phyloP scores from a whole-genome alignment of 2,888 invertebrate species.

The Bellardia bayeri region DNA sequence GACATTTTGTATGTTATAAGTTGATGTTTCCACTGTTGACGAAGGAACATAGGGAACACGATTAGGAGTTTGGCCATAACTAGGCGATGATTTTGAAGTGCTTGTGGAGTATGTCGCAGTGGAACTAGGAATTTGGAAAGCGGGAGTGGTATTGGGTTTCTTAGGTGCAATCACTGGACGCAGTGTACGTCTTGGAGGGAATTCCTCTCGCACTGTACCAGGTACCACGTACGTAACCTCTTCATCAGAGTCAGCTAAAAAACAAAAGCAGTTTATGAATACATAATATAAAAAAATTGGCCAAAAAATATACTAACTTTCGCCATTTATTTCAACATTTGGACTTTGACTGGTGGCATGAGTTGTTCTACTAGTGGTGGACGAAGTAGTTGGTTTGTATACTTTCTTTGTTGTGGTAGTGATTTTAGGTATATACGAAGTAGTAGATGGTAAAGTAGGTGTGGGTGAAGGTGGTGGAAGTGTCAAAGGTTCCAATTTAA shows the following conservation, averaged over 20 bases:
- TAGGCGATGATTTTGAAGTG: conserved; percentile 78
- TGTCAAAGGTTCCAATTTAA: conserved; percentile 86
- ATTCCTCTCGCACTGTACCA: conserved; percentile 84
- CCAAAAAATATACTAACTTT: conserved; percentile 76
- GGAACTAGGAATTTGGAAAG: conserved; percentile 82
- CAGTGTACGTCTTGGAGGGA: conserved; percentile 84
- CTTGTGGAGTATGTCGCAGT: conserved; percentile 76
- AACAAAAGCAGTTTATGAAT: background rate
- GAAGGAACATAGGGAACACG: conserved; percentile 49
- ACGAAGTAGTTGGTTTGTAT: conserved; percentile 71
- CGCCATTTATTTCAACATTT: conserved; percentile 81
- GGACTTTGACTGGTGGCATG: conserved; percentile 74
- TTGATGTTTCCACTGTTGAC: conserved; percentile 78
- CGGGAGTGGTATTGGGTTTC: conserved; percentile 81
- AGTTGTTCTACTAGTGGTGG: conserved; percentile 78
- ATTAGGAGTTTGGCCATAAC: conserved; percentile 71
- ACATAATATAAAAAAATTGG: background rate
- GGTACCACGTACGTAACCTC: conserved; percentile 83
- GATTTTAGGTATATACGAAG: conserved; percentile 82
- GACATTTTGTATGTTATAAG: conserved; percentile 84
- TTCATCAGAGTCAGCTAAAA: conserved; percentile 81
- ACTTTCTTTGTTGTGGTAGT: conserved; percentile 81
- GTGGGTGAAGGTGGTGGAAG: conserved; percentile 79
- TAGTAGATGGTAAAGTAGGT: conserved; percentile 76
- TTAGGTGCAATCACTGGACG: conserved; percentile 81